phyloP scores from a whole-genome alignment of 2,113 vertebrate species.

The Ailurus styani region DNA sequence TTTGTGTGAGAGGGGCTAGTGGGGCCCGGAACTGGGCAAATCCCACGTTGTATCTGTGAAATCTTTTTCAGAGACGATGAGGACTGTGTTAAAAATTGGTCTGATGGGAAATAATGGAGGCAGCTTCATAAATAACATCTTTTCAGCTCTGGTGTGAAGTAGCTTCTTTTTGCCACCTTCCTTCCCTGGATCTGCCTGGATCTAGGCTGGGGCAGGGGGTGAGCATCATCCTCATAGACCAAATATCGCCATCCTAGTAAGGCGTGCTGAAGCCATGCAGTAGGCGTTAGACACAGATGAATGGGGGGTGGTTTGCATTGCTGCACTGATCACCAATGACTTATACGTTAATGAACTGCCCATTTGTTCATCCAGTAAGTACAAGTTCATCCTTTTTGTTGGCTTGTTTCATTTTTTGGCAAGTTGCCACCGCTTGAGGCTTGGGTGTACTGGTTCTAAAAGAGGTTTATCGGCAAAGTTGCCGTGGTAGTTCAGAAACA shows the following conservation, averaged over 20 bases:
- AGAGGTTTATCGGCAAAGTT: neutral
- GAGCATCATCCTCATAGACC: too few relatives aligned
- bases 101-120: neutral
- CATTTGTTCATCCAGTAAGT: neutral
- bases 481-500: neutral
- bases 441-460: neutral
- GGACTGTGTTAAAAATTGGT: neutral
- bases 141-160: neutral
- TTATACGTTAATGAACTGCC: neutral
- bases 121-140: neutral
- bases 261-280: neutral
- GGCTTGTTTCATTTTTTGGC: neutral
- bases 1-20: neutral
- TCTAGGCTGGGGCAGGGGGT: neutral
- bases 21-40: accelerated
- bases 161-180: neutral
- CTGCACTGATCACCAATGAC: neutral
- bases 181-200: neutral
- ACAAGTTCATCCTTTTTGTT: neutral
- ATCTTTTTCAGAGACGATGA: neutral
- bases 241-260: neutral
- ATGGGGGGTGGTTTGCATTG: neutral
- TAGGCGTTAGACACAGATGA: neutral
- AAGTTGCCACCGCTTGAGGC: neutral
- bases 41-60: neutral